Evolutionary conservation across 53 echinoderm and acorn worm genomes (phyloP), one percentile per base, ranked within the genome.

Genomic region (Mesocentrotus franciscanus): DNA sequence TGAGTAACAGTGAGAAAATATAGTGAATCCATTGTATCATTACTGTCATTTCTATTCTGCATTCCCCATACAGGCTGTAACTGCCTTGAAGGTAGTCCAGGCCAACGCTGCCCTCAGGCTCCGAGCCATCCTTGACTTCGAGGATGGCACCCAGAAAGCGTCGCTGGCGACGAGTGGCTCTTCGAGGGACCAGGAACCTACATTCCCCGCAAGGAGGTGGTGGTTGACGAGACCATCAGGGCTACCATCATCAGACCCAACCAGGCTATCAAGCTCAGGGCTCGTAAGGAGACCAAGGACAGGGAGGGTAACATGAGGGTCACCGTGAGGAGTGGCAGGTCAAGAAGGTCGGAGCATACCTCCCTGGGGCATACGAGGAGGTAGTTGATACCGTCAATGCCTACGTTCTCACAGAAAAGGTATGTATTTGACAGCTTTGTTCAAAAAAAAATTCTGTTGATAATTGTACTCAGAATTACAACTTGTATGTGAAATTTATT

Each of bases 81-180:
- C 98, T 64, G 95, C 98, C 60, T 95, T 99, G 90, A 99, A 98
- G 93, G 97, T 98, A 16, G 99, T 99, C 75, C 97, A 96, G 55
- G 99, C 99, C 74, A 99, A 99, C 92, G 95, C 97, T 7, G 99
- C 99, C 26, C 99, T 99, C 36, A 95, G 99, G 70, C 96, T 99
- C 26, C 96, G 98, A 12, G 97, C 98, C 0, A 78, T 99, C 84
- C 95, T 99, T 3, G 99, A 99, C 96, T 99, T 97, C 58, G 98
- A 99, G 85, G 98, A 99, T 18, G 98, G 95, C 18, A 94, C 95
- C 34, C 95, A 78, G 94, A 96, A 97, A 94, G 95, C 57, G 98
- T 98, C 35, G 99, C 99, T 35, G 99, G 99, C 18, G 99, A 99
- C 72, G 99, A 99, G 96, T 99, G 99, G 99, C 97, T 99, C 66